Evolutionary conservation across 2,797 vertebrate genomes (phyloP).

Genomic region (Clarias fuscus): DNA sequence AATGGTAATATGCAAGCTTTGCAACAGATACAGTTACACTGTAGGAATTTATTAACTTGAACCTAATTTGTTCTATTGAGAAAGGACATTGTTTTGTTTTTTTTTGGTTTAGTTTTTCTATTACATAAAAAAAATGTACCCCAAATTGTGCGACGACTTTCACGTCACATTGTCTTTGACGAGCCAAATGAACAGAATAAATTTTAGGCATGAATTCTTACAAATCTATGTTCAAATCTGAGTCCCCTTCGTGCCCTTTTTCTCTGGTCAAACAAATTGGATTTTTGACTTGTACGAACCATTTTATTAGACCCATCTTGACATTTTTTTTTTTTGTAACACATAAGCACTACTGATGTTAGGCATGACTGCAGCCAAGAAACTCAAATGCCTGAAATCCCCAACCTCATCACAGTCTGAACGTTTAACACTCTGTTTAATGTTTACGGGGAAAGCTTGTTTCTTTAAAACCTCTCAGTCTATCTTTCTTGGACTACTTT

Average conservation of each 20-base stretch:
- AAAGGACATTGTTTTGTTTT: no score
- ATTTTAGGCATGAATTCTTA: background rate
- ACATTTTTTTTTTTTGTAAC: background rate
- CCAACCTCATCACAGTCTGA: conserved; percentile 11
- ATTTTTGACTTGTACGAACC: background rate
- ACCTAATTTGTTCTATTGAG: no score
- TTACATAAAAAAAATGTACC: no score
- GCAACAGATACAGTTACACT: no score
- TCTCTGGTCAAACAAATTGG: conserved; percentile 8
- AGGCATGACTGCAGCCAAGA: conserved; percentile 22
- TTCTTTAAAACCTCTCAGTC: background rate
- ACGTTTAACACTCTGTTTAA: conserved; percentile 11
- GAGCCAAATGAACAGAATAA: no score
- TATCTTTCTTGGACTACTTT: conserved; percentile 5
- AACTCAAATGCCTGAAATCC: conserved; percentile 4
- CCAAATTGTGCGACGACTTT: no score
- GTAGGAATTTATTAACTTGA: no score
- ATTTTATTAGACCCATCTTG: background rate
- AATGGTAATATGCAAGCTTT: no score
- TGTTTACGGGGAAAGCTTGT: conserved; percentile 12
- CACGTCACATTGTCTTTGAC: background rate
- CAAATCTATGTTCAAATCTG: background rate
- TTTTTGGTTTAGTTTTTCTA: no score
- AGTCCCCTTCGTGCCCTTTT: background rate
- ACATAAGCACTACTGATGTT: conserved; percentile 4